A percentile compares a stretch with the other conserved stretches of the same genome.
Evolutionary conservation across 2,888 invertebrate genomes (phyloP).

Genomic region (Bimastos eiseni): DNA sequence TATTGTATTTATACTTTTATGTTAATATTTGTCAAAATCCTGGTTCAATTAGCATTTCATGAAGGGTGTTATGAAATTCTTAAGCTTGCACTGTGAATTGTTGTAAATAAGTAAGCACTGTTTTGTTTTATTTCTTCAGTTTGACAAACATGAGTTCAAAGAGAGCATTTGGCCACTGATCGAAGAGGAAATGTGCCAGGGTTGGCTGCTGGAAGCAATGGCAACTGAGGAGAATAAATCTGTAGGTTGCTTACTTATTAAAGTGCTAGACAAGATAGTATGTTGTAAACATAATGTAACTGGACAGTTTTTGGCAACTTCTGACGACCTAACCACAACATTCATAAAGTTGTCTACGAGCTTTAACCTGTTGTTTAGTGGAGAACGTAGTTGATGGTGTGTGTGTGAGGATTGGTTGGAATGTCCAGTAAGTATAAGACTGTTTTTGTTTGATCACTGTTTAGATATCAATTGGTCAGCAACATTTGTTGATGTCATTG

Average conservation of each 20-base stretch:
- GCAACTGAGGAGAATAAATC: not conserved
- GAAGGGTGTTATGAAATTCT: not conserved
- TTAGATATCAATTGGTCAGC: too few species aligned
- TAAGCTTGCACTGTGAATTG: not conserved
- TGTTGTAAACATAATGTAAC: too few species aligned
- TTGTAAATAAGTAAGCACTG: not conserved
- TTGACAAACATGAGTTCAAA: slow-evolving; percentile 23
- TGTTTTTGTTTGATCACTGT: too few species aligned
- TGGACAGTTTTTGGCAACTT: too few species aligned
- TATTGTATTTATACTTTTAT: not conserved
- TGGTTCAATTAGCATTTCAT: not conserved
- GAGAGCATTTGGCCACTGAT: slow-evolving; percentile 16
- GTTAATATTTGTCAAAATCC: not conserved
- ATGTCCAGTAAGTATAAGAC: too few species aligned
- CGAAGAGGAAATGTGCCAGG: not conserved
- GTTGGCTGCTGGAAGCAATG: not conserved
- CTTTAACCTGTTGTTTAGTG: not conserved
- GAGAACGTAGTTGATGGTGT: too few species aligned
- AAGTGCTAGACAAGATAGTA: too few species aligned
- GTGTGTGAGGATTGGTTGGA: too few species aligned
- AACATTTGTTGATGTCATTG: too few species aligned
- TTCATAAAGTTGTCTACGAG: not conserved
- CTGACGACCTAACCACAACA: too few species aligned
- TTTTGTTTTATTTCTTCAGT: not conserved
- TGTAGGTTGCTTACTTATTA: not conserved